These are phyloP conservation scores for Acleris cristana DNA, from an alignment of 2,888 invertebrate species.

Conservation along the genomic window DNA sequence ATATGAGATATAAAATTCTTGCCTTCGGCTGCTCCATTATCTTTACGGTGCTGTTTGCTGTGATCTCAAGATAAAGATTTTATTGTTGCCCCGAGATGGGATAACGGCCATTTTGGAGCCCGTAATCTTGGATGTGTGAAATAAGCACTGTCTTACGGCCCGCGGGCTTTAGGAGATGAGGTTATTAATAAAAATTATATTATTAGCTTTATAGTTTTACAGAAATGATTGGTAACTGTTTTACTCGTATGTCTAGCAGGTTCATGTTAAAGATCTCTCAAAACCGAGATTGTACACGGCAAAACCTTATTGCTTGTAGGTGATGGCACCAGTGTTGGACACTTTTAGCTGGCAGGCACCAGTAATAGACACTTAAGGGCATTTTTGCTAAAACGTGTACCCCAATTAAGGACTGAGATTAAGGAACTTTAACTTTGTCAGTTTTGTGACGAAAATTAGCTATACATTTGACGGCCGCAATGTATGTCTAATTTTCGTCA, in stretches of 20 bases:
- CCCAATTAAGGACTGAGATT: too few species aligned
- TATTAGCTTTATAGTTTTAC: too few species aligned
- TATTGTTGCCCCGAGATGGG: slow-evolving; percentile 30
- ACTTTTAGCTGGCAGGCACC: too few species aligned
- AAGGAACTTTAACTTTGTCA: too few species aligned
- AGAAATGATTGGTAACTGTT: too few species aligned
- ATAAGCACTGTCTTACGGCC: slow-evolving; percentile 20
- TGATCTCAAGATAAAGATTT: slow-evolving; percentile 35
- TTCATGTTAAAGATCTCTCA: not conserved
- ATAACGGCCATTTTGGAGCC: slow-evolving; percentile 23
- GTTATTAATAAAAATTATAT: slow-evolving; percentile 3
- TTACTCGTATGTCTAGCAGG: not conserved
- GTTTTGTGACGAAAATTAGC: too few species aligned
- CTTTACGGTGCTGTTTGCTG: slow-evolving; percentile 33
- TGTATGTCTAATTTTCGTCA: too few species aligned
- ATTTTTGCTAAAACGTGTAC: too few species aligned
- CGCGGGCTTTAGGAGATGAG: not conserved
- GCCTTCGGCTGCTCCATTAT: slow-evolving; percentile 36
- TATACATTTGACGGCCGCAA: too few species aligned
- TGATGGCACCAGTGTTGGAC: too few species aligned
- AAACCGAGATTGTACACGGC: not conserved
- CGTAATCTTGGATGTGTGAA: slow-evolving; percentile 21
- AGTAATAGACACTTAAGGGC: too few species aligned
- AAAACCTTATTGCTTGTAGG: too few species aligned
- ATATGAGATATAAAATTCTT: slow-evolving; percentile 38